phyloP scores from a whole-genome alignment of 1,140 invertebrate genomes.

The Trypoxylus dichotomus region DNA sequence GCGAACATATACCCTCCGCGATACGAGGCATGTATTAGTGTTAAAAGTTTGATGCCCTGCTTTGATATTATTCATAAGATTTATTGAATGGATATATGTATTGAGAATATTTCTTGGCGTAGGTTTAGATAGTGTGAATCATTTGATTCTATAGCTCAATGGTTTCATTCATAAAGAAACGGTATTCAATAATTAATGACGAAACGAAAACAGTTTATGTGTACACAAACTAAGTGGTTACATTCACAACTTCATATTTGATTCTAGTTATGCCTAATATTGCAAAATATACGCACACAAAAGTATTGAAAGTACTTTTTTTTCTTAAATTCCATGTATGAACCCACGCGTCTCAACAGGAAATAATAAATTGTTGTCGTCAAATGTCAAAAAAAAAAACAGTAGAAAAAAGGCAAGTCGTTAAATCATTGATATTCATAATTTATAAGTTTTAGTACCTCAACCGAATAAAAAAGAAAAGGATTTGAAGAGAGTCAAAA shows the following conservation, averaged over 20 bases:
- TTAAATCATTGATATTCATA: no score
- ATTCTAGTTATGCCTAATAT: no score
- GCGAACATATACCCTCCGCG: not conserved
- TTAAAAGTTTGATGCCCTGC: not conserved
- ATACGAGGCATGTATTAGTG: not conserved
- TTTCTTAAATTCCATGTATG: not conserved
- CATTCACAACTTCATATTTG: no score
- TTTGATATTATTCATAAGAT: not conserved
- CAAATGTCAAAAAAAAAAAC: no score
- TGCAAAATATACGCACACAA: no score
- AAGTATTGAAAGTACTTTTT: not conserved
- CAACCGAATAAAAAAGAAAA: no score
- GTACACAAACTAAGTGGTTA: no score
- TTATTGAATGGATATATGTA: not conserved
- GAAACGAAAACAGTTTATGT: no score
- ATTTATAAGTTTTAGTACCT: no score
- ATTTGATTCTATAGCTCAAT: not conserved
- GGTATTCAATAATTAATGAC: not conserved
- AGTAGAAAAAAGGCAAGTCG: no score
- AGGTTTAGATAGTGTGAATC: slow-evolving; percentile 5
- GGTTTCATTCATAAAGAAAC: not conserved
- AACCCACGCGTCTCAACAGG: not conserved
- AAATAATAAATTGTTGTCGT: slow-evolving; percentile 1
- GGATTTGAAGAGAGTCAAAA: no score
- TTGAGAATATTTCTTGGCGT: not conserved